A percentile compares a stretch with the other conserved stretches of the same genome.
phyloP scores from a whole-genome alignment of 2,888 invertebrate genomes.

The Drosophila yooni region DNA sequence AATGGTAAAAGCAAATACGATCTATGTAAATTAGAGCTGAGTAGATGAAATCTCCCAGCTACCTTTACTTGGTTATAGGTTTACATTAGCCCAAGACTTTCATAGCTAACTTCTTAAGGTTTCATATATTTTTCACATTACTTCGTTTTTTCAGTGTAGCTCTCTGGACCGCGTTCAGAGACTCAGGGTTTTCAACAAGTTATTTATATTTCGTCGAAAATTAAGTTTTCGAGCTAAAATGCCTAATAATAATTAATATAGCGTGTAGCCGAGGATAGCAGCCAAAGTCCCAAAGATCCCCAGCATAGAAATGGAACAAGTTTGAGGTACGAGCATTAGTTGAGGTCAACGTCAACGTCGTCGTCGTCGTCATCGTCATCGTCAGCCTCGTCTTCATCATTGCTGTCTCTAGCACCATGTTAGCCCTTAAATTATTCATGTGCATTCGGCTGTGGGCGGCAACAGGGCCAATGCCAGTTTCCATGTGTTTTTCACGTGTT shows the following conservation, averaged over 20 bases:
- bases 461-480: conserved; percentile 40
- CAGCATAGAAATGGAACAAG: conserved; percentile 6
- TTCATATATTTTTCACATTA: not conserved
- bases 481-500: conserved; percentile 71
- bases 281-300: conserved; percentile 35
- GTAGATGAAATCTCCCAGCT: not conserved
- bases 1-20: not conserved
- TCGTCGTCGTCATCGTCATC: not conserved
- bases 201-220: conserved; percentile 44
- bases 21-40: not conserved
- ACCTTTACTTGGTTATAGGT: not conserved
- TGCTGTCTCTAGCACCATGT: conserved; percentile 32
- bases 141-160: conserved; percentile 11
- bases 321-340: conserved; percentile 1
- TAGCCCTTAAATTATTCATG: conserved; percentile 65
- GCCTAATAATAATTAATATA: conserved; percentile 49
- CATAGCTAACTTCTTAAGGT: not conserved
- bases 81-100: not conserved
- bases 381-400: conserved; percentile 6
- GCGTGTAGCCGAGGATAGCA: conserved; percentile 24
- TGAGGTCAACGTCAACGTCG: conserved; percentile 33
- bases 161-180: not conserved
- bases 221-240: conserved; percentile 35
- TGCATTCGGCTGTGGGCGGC: conserved; percentile 41
- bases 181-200: conserved; percentile 29